A percentile compares a stretch with the other conserved stretches of the same genome.
Evolutionary conservation across 2,113 vertebrate genomes (phyloP).

Genomic region (Rhegmatorhina hoffmannsi): DNA sequence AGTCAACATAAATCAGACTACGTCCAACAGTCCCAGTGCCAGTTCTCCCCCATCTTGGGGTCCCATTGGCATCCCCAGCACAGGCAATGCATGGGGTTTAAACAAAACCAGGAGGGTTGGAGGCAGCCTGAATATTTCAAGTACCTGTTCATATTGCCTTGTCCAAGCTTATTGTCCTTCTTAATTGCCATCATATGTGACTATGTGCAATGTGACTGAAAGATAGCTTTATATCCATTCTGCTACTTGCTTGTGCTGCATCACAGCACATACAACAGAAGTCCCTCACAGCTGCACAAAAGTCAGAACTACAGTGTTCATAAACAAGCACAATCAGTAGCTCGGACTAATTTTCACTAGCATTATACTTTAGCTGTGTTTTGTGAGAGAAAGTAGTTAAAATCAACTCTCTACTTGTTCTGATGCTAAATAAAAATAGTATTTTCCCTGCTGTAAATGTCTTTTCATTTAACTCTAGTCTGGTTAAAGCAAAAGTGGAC

Average conservation of each 20-base stretch:
- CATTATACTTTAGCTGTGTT: neutral
- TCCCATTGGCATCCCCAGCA: neutral
- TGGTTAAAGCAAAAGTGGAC: neutral
- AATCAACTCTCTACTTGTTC: neutral
- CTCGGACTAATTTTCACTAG: neutral
- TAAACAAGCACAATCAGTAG: neutral
- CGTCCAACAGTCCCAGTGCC: neutral
- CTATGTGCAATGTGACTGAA: neutral
- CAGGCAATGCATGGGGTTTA: neutral
- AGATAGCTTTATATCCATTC: neutral
- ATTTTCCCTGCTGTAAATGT: neutral
- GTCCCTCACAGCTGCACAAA: neutral
- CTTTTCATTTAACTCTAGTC: neutral
- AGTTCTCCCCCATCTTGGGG: neutral
- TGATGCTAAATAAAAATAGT: neutral
- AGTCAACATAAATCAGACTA: neutral
- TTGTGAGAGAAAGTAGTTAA: neutral
- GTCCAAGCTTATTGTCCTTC: conserved; percentile 36
- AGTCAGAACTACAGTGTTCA: neutral
- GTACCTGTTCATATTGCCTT: conserved; percentile 25
- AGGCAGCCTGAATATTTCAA: conserved; percentile 25
- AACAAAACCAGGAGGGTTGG: conserved; percentile 15
- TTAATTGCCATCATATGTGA: conserved; percentile 32
- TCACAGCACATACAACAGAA: neutral
- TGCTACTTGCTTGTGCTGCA: neutral